A percentile compares a stretch with the other conserved stretches of the same genome.
Conservation (phyloP, 2,113 vertebrate genomes). For the Lepus timidus region DNA sequence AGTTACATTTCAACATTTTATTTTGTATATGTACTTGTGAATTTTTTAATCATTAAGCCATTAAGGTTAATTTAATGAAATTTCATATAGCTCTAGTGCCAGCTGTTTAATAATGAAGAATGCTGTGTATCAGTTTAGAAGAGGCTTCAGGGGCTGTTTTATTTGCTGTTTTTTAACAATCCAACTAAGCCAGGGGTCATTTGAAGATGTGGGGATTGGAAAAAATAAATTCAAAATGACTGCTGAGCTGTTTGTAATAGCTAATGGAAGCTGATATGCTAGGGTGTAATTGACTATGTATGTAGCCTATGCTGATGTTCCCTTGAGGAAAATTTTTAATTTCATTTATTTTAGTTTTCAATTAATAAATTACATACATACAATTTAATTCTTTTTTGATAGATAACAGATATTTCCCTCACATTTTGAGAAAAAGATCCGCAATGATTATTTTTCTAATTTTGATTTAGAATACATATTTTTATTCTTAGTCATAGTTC, state of each 20-base stretch:
- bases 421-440: neutral
- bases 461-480: neutral
- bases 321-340: neutral
- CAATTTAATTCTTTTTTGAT: neutral
- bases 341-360: neutral
- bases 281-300: slow-evolving; percentile 70
- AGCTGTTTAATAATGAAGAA: slow-evolving; percentile 73
- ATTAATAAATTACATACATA: neutral
- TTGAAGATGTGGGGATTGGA: slow-evolving; percentile 74
- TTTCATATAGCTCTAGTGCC: slow-evolving; percentile 51
- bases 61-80: slow-evolving; percentile 75
- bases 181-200: slow-evolving; percentile 79
- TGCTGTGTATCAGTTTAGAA: neutral
- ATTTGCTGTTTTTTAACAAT: slow-evolving; percentile 65
- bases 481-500: neutral
- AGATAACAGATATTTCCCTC: neutral
- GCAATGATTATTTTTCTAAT: neutral
- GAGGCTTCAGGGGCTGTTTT: slow-evolving; percentile 67
- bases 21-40: neutral
- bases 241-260: slow-evolving; percentile 66
- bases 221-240: slow-evolving; percentile 78
- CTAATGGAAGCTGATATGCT: slow-evolving; percentile 67
- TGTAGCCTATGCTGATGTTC: slow-evolving; percentile 68
- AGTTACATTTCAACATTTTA: slow-evolving; percentile 47
- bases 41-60: slow-evolving; percentile 34